These are phyloP conservation scores for Tragopan temminckii DNA, from an alignment of 2,797 vertebrate genomes.

Conservation along the genomic window DNA sequence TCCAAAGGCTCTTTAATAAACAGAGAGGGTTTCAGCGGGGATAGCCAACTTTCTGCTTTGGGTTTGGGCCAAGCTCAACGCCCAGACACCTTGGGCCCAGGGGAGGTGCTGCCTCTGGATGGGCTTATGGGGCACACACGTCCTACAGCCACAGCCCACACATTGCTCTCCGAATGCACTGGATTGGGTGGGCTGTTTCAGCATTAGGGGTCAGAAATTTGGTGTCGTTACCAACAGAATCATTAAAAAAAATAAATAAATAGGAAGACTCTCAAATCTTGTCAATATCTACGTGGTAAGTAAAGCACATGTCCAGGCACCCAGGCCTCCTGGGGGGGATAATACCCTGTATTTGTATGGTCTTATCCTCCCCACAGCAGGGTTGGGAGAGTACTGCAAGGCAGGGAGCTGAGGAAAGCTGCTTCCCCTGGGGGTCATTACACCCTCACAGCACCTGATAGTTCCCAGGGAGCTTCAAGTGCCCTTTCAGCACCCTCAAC, in stretches of 20 bases:
- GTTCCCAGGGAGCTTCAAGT: constrained; percentile 43
- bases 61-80: background rate
- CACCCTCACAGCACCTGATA: constrained; percentile 50
- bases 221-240: background rate
- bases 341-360: too few species aligned
- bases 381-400: rapidly evolving
- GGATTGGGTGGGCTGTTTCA: background rate
- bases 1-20: background rate
- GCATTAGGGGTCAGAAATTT: background rate
- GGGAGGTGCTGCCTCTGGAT: background rate
- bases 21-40: background rate
- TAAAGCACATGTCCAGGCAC: rapidly evolving
- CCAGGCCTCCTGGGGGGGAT: rapidly evolving
- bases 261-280: background rate
- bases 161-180: background rate
- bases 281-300: background rate
- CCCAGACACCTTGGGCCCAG: background rate
- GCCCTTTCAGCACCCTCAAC: constrained; percentile 41
- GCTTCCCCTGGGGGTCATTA: background rate
- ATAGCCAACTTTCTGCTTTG: background rate
- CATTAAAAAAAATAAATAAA: background rate
- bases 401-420: background rate
- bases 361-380: rapidly evolving
- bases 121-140: background rate
- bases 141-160: background rate